Evolutionary conservation across 2,888 invertebrate genomes (phyloP).

Genomic region (Drosophila multiciliata): DNA sequence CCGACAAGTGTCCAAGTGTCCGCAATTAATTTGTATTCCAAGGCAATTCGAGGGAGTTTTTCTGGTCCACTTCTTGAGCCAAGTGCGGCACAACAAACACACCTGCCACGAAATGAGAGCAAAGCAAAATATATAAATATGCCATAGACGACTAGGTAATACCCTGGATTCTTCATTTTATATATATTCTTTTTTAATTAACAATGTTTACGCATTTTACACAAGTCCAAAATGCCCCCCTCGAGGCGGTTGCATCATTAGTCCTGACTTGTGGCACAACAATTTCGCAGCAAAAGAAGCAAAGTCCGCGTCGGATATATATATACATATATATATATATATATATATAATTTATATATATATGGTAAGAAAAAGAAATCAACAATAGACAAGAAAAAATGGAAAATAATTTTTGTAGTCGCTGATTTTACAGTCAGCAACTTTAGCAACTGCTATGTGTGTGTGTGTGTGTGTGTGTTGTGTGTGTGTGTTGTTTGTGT

Average conservation of each 20-base stretch:
- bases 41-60: conserved; percentile 29
- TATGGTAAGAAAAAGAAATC: conserved; percentile 33
- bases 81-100: conserved; percentile 57
- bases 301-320: not conserved
- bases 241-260: conserved; percentile 19
- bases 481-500: conserved; percentile 38
- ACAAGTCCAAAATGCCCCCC: conserved; percentile 17
- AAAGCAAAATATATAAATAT: not conserved
- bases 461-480: conserved; percentile 5
- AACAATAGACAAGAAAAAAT: conserved; percentile 45
- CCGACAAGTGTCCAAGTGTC: conserved; percentile 34
- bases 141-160: not conserved
- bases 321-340: conserved; percentile 10
- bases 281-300: conserved; percentile 2
- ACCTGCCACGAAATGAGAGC: conserved; percentile 33
- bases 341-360: conserved; percentile 1
- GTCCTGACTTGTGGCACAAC: conserved; percentile 32
- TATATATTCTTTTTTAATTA: not conserved
- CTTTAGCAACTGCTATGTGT: conserved; percentile 16
- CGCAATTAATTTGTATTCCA: conserved; percentile 59
- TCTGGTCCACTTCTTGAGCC: conserved; percentile 26
- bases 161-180: conserved; percentile 14
- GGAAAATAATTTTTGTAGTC: conserved; percentile 46
- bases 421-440: conserved; percentile 54
- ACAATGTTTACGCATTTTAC: not conserved